Conservation (phyloP, 2,113 vertebrate genomes). For the Muscicapa adusta region DNA sequence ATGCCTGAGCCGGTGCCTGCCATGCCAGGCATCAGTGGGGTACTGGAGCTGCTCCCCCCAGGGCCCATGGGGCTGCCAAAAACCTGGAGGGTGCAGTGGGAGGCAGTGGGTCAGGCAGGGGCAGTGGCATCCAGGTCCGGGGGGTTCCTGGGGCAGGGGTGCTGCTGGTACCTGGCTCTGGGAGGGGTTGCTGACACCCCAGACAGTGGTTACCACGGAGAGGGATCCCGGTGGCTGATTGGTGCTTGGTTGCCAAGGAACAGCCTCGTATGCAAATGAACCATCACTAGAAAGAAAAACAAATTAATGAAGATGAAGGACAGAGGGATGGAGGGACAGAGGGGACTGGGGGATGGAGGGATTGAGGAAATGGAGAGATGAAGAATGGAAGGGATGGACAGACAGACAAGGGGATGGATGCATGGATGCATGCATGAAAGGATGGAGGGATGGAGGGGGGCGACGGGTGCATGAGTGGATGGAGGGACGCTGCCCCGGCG, state of each 20-base stretch:
- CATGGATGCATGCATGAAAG: background rate
- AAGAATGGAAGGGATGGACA: background rate
- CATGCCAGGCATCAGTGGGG: conserved; percentile 83
- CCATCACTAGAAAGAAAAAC: conserved; percentile 73
- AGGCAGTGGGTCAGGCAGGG: background rate
- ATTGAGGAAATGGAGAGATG: background rate
- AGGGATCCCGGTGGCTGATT: conserved; percentile 89
- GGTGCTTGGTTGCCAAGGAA: conserved; percentile 86
- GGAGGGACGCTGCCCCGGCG: background rate
- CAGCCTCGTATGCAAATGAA: conserved; percentile 80
- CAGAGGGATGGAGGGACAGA: background rate
- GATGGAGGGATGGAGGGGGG: background rate
- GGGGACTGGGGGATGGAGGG: background rate
- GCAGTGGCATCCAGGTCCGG: accelerated
- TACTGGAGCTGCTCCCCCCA: conserved; percentile 82
- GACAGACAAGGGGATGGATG: background rate
- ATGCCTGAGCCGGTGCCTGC: conserved; percentile 80
- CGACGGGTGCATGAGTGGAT: background rate
- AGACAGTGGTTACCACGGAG: conserved; percentile 93
- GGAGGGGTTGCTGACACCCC: conserved; percentile 89
- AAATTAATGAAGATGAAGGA: conserved; percentile 30
- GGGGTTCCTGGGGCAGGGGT: accelerated
- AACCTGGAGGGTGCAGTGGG: conserved; percentile 66
- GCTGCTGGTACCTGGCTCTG: conserved; percentile 84
- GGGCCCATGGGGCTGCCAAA: conserved; percentile 90